phyloP scores from a whole-genome alignment of 2,888 invertebrate species.

The Meganola albula region DNA sequence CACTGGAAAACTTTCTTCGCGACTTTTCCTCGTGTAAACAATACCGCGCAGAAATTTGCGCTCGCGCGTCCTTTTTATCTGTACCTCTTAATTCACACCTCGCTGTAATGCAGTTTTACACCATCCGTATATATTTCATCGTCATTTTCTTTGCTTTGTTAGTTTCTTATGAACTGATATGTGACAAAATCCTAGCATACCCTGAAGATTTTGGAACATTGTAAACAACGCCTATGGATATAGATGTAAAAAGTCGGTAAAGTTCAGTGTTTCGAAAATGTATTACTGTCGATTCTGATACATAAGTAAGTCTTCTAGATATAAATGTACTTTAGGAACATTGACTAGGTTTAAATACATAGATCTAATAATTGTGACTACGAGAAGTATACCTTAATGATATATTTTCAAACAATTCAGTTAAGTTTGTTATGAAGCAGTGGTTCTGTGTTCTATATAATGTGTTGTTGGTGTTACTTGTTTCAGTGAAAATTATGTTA shows the following conservation, averaged over 20 bases:
- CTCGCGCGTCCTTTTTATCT: slow-evolving; percentile 34
- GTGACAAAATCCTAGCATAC: slow-evolving; percentile 37
- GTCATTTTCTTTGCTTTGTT: slow-evolving; percentile 13
- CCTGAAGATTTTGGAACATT: slow-evolving; percentile 36
- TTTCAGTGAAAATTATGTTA: too few relatives aligned
- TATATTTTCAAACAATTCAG: too few relatives aligned
- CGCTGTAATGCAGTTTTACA: slow-evolving; percentile 22
- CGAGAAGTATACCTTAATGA: too few relatives aligned
- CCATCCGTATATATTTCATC: neutral
- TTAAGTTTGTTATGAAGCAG: too few relatives aligned
- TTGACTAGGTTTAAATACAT: too few relatives aligned
- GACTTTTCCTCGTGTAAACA: slow-evolving; percentile 72
- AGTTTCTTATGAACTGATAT: slow-evolving; percentile 34
- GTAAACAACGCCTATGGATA: slow-evolving; percentile 71
- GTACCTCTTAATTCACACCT: slow-evolving; percentile 14
- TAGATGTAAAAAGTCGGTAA: slow-evolving; percentile 75
- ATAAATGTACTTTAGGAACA: too few relatives aligned
- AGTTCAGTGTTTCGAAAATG: slow-evolving; percentile 45
- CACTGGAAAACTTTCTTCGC: slow-evolving; percentile 74
- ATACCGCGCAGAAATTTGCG: slow-evolving; percentile 55
- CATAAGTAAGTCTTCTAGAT: too few relatives aligned
- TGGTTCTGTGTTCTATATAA: too few relatives aligned
- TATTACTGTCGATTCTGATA: too few relatives aligned
- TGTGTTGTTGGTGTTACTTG: too few relatives aligned
- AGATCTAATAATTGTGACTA: too few relatives aligned